phyloP scores from a whole-genome alignment of 64 coral and sea anemone species.

The Pocillopora verrucosa region DNA sequence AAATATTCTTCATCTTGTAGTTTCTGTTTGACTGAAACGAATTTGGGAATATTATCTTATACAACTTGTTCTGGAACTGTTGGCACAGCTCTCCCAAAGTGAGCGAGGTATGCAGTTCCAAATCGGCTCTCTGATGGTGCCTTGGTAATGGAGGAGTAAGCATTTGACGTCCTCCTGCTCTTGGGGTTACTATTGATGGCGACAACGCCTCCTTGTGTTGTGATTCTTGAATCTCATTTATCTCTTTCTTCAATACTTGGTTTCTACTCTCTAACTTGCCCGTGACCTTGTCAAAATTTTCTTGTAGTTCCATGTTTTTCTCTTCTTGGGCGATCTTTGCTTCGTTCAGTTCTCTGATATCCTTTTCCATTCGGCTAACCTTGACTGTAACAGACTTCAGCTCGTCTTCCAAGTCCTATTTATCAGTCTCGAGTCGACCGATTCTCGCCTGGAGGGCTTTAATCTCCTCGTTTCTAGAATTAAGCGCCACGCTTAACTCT shows the following conservation, averaged over 20 bases:
- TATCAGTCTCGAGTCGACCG: constrained; percentile 36
- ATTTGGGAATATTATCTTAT: constrained; percentile 39
- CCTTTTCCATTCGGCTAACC: constrained; percentile 13
- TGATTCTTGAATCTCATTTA: constrained; percentile 15
- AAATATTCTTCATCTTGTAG: constrained; percentile 38
- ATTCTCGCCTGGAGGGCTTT: constrained; percentile 29
- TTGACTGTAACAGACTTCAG: constrained; percentile 30
- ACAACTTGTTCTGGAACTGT: constrained; percentile 39
- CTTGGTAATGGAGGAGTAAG: not conserved
- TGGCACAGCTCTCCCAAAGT: constrained; percentile 43
- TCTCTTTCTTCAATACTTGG: constrained; percentile 9
- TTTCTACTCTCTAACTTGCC: constrained; percentile 1
- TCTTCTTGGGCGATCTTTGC: constrained; percentile 19
- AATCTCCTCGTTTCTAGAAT: constrained; percentile 36
- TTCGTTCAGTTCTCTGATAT: constrained; percentile 11
- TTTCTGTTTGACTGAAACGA: constrained; percentile 7
- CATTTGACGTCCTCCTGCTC: not conserved
- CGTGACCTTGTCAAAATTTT: constrained; percentile 9
- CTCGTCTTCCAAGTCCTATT: constrained; percentile 39
- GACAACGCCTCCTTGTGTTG: constrained; percentile 15
- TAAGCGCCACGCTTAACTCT: constrained; percentile 6
- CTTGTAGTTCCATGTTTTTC: constrained; percentile 17
- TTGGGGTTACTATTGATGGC: not conserved
- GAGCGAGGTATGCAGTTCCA: constrained; percentile 4
- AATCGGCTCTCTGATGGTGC: constrained; percentile 1